Base-by-base conservation (phyloP, 64 coral and sea anemone genomes). In the Acropora tenuis region DNA sequence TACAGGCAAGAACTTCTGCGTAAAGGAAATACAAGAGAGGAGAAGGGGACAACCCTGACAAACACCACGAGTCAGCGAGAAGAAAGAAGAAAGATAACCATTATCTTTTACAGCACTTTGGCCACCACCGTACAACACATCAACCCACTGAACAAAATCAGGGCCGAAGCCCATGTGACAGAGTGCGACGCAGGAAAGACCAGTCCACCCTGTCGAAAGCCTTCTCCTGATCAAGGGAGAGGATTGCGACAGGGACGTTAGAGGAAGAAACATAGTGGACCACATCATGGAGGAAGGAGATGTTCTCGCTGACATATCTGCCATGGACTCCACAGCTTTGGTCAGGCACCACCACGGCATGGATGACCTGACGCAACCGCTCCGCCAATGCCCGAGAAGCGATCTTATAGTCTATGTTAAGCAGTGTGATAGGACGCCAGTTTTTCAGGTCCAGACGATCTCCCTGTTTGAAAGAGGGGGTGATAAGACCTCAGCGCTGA, bases 151-250 rank as follows among this genome's bases (percentile, higher is more conserved):
- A 4, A 78, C 1, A 42, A 81, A 90, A 43, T 43, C 71, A 0
- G 77, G 63, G 50, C 77, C 61, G 47, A 90, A 80, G 2, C 78
- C 78, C 78, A 80, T 80, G 3, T 0, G 2, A 10, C 4, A 10
- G 0, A 80, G n/a, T 9, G 43, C 44, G 8, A 15, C 4, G 8
- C 8, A 49, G 43, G 6, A 77, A 77, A 1, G 8, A 9, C 46
- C 75, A 90, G 4, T 94, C 74, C 1, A 94, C 93, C 1, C 93
- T 5, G 30, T 94, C 84, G 11, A 93, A 93, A n/a, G 77, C 84
- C 41, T 88, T 93, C 49, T 94, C 86, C 15, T 89, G 88, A 30
- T 90, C 88, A 8, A 90, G 13, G 1, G 83, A 80, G 2, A 90
- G 45, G 0, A 73, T 9, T 0, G 92, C 92, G 0, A 63, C 16